These are phyloP conservation scores for Tor tambroides DNA, from an alignment of 2,113 vertebrate species.

Conservation along the genomic window DNA sequence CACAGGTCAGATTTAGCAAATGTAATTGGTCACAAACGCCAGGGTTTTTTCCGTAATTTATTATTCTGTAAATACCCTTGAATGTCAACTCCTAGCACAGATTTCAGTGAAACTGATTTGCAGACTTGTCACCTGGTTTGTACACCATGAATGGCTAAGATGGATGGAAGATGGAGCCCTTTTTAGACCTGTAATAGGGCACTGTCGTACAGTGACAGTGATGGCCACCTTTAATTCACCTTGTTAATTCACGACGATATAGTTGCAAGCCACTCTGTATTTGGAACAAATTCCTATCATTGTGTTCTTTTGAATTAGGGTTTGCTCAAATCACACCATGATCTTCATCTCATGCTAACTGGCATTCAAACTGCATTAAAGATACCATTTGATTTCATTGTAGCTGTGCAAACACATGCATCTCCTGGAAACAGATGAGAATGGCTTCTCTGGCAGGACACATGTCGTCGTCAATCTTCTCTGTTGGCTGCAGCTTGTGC, in stretches of 20 bases:
- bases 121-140: not conserved
- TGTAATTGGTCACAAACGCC: not conserved
- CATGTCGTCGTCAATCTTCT: not conserved
- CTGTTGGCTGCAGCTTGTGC: not conserved
- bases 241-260: not conserved
- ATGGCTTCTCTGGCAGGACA: constrained; percentile 12
- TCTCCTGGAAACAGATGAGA: constrained; percentile 17
- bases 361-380: not conserved
- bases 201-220: not conserved
- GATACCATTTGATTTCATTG: constrained; percentile 25
- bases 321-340: not conserved
- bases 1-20: not conserved
- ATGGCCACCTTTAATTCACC: not conserved
- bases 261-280: not conserved
- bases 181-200: not conserved
- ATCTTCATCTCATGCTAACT: constrained; percentile 1
- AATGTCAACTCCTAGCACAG: not conserved
- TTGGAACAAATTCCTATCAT: not conserved
- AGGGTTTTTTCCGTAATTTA: not conserved
- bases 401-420: constrained; percentile 11
- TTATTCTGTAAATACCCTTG: not conserved
- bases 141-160: not conserved
- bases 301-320: not conserved
- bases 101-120: not conserved
- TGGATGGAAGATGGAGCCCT: not conserved